Base-by-base conservation (phyloP, 92 coral and sea anemone genomes). In the Porites divaricata region DNA sequence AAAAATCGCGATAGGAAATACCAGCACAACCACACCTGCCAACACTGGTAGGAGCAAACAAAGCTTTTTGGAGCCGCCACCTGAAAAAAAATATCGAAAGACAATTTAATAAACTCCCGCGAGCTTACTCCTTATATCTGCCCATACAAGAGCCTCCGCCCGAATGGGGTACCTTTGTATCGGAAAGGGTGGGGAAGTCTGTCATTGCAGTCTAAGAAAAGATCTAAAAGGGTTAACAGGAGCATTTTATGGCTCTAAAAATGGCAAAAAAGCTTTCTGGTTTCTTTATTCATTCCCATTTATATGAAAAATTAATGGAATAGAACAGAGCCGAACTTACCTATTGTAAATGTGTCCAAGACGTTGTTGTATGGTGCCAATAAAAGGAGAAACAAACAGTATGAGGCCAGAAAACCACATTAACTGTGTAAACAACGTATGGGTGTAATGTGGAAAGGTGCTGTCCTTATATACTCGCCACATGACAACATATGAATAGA, bases 1-100 rank as follows among this genome's bases (percentile, higher is more conserved):
- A 88, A 72, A 84, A 84, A 77, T 81, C 94, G 1, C 63, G 77
- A 19, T 83, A 86, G 9, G 74, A 81, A 75, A 90, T 84, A 0
- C 95, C 91, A 1, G 81, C 76, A 28, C 89, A 80, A 1, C 93
- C 88, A 19, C 64, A 75, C 75, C 74, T 19, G 1, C 95, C 92
- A 26, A 85, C 77, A 70, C 95, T 87, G 63, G 80, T 82, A 49
- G 87, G 92, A 1, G 95, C 68, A 63, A 77, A 90, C 66, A 90
- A 88, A 16, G 98, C 85, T 84, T 92, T 88, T 63, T 89, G 94
- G 16, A 81, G 79, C 16, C 84, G 73, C 89, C 89, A 89, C 70
- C 95, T 94, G 25, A 70, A 66, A 25, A 51, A 12, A 54, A 54
- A 54, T 54, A 8, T 54, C 10, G 57, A 54, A 54, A 11, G 59